Conservation (phyloP, 2,888 invertebrate species). For the Napeogenes sylphis region DNA sequence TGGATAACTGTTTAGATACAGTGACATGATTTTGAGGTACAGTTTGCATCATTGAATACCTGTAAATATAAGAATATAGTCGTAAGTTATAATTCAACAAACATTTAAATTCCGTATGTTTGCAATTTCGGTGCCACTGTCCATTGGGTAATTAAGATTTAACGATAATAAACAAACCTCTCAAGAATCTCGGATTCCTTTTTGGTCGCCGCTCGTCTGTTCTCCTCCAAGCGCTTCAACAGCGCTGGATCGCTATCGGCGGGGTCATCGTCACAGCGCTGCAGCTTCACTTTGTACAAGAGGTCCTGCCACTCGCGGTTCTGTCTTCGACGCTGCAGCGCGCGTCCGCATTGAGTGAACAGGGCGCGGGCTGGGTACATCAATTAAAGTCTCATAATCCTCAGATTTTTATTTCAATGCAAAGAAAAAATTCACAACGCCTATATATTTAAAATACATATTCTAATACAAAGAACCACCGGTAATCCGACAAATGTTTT, state of each 20-base stretch:
- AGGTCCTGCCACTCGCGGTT: slow-evolving; percentile 60
- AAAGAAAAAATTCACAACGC: no score
- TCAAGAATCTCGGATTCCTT: slow-evolving; percentile 50
- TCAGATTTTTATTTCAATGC: neutral
- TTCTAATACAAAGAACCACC: no score
- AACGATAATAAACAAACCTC: slow-evolving; percentile 34
- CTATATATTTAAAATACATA: no score
- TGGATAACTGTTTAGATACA: neutral
- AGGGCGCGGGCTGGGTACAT: slow-evolving; percentile 44
- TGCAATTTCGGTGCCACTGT: no score
- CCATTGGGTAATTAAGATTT: neutral
- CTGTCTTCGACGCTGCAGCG: slow-evolving; percentile 54
- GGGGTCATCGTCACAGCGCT: slow-evolving; percentile 65
- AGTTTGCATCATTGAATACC: slow-evolving; percentile 31
- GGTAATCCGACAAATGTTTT: no score
- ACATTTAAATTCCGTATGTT: no score
- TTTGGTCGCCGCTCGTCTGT: slow-evolving; percentile 48
- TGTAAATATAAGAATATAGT: slow-evolving; percentile 20
- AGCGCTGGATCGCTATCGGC: slow-evolving; percentile 74
- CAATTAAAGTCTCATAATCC: neutral
- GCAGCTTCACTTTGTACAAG: slow-evolving; percentile 45
- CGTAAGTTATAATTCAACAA: no score
- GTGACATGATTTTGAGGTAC: slow-evolving; percentile 11
- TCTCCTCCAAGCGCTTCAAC: slow-evolving; percentile 71
- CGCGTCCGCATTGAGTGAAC: slow-evolving; percentile 55